A percentile compares a stretch with the other conserved stretches of the same genome.
phyloP scores from a whole-genome alignment of 2,888 invertebrate species.

The Ophioninae sp. region DNA sequence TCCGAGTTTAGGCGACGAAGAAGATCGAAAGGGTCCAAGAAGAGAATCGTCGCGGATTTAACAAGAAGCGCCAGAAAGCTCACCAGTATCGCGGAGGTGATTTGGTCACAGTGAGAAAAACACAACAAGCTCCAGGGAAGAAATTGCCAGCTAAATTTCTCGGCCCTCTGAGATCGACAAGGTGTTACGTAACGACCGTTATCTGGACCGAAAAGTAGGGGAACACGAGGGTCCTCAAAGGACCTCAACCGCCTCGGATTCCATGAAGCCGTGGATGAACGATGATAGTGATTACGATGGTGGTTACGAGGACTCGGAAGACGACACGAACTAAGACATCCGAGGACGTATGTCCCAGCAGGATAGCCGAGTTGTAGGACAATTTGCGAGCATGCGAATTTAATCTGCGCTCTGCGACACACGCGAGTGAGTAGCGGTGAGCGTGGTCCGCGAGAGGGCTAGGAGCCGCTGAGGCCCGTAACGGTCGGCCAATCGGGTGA shows the following conservation, averaged over 20 bases:
- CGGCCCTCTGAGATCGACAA: constrained; percentile 35
- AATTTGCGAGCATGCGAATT: too few relatives aligned
- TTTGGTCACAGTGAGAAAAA: neutral
- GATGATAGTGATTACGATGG: neutral
- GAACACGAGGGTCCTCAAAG: constrained; percentile 67
- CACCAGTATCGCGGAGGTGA: neutral
- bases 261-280: constrained; percentile 14
- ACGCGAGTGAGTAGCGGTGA: too few relatives aligned
- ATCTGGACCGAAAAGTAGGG: constrained; percentile 71
- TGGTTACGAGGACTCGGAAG: too few relatives aligned
- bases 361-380: too few relatives aligned
- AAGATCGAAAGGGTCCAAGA: neutral
- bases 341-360: too few relatives aligned
- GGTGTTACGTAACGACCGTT: constrained; percentile 70
- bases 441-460: too few relatives aligned
- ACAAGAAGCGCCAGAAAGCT: neutral
- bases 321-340: too few relatives aligned
- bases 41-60: neutral
- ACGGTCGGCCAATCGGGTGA: too few relatives aligned
- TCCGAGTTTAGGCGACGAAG: neutral
- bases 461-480: too few relatives aligned
- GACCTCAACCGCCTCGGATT: constrained; percentile 70
- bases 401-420: too few relatives aligned
- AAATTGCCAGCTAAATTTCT: neutral
- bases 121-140: neutral